Evolutionary conservation across 2,888 invertebrate genomes (phyloP).

Genomic region (Blomia tropicalis): DNA sequence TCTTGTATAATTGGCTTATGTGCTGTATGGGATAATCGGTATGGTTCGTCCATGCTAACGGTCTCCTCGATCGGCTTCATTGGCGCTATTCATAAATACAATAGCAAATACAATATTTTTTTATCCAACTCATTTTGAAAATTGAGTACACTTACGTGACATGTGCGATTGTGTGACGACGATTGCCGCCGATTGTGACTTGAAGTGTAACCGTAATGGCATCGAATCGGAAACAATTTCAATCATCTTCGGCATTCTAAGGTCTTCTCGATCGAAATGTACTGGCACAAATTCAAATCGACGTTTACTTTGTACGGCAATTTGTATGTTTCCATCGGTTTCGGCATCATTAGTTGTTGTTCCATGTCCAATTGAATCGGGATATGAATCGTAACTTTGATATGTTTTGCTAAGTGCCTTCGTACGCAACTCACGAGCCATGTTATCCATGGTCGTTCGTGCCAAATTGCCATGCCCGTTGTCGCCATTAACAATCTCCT

Average conservation of each 20-base stretch:
- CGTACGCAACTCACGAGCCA: neutral
- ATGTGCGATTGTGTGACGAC: constrained; percentile 15
- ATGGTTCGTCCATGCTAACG: constrained; percentile 9
- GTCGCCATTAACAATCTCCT: neutral
- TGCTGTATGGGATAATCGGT: constrained; percentile 8
- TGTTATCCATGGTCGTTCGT: neutral
- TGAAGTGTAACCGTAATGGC: constrained; percentile 12
- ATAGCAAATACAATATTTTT: neutral
- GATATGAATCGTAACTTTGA: neutral
- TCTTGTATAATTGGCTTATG: constrained; percentile 19
- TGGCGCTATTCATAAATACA: neutral
- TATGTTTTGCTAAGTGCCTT: neutral
- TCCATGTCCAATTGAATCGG: neutral
- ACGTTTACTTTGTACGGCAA: constrained; percentile 9
- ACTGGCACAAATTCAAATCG: constrained; percentile 7
- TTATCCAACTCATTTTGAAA: neutral
- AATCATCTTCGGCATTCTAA: neutral
- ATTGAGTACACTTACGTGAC: constrained; percentile 16
- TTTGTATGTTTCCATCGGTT: neutral
- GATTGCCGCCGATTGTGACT: constrained; percentile 13
- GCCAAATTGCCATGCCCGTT: constrained; percentile 2
- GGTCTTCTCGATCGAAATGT: constrained; percentile 11
- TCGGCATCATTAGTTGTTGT: neutral
- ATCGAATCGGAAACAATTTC: constrained; percentile 10
- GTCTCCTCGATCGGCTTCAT: constrained; percentile 10